Percentiles rank a stretch among this genome's conserved stretches.
Conservation (phyloP, 2,113 vertebrate genomes). For the Ceyx cyanopectus region DNA sequence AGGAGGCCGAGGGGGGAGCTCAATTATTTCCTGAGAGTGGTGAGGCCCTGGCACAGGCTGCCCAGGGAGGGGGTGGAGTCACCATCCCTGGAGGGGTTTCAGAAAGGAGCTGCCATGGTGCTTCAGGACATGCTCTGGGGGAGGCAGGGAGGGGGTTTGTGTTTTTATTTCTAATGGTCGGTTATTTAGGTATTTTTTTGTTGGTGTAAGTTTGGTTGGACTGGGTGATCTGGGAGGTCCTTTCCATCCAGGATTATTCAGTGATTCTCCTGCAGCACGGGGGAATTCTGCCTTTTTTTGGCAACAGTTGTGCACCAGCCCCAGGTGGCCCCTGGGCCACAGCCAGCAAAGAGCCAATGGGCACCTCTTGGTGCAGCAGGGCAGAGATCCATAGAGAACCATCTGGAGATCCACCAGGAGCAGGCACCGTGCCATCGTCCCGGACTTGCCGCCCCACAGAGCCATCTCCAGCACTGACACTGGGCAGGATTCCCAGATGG, state of each 20-base stretch:
- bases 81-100: no score
- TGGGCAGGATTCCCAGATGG: slow-evolving; percentile 42
- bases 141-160: no score
- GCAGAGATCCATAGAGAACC: slow-evolving; percentile 3
- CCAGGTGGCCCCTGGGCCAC: slow-evolving; percentile 43
- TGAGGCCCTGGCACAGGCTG: no score
- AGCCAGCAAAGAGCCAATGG: slow-evolving; percentile 47
- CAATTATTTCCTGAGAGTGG: no score
- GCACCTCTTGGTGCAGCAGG: neutral
- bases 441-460: neutral
- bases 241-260: neutral
- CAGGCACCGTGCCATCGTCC: slow-evolving; percentile 21
- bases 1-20: no score
- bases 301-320: slow-evolving; percentile 41
- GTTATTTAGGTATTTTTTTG: no score
- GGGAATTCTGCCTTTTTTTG: neutral
- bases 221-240: no score
- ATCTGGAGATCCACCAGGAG: neutral
- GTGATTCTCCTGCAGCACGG: neutral
- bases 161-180: no score
- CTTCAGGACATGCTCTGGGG: no score
- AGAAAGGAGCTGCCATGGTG: no score
- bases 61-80: no score
- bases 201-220: no score
- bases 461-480: slow-evolving; percentile 40